Conservation (phyloP, 2,113 vertebrate genomes). For the Neodontobutis hainanensis region DNA sequence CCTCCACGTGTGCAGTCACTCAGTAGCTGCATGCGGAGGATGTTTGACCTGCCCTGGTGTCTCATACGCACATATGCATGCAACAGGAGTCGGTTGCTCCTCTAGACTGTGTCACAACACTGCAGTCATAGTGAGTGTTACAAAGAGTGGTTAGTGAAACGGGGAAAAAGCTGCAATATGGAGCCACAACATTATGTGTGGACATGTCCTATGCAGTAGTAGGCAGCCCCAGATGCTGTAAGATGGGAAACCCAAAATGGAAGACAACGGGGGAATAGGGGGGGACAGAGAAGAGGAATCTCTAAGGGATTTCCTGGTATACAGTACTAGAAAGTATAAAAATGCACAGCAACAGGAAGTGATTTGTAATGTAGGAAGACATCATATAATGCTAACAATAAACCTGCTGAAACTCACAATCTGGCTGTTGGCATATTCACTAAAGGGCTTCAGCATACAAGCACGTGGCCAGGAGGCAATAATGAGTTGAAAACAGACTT, state of each 20-base stretch:
- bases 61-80: constrained; percentile 9
- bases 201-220: constrained; percentile 3
- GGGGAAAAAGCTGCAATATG: constrained; percentile 4
- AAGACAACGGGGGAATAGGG: not conserved
- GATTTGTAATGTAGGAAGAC: not conserved
- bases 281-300: not conserved
- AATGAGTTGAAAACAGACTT: constrained; percentile 10
- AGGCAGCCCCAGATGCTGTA: not conserved
- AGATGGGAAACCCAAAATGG: constrained; percentile 23
- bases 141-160: not conserved
- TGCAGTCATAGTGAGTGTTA: constrained; percentile 14
- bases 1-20: constrained; percentile 38
- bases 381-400: not conserved
- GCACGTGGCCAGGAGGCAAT: constrained; percentile 66
- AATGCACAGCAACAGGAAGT: constrained; percentile 5
- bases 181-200: constrained; percentile 12
- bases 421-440: constrained; percentile 74
- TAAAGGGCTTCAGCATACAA: constrained; percentile 41
- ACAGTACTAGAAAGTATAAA: not conserved
- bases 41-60: constrained; percentile 41
- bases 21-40: constrained; percentile 57
- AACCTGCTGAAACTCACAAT: constrained; percentile 38
- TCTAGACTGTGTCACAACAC: constrained; percentile 22
- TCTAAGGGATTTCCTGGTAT: constrained; percentile 14
- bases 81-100: constrained; percentile 23